Evolutionary conservation across 2,888 invertebrate genomes (phyloP).

Genomic region (Lasioglossum villosulum): DNA sequence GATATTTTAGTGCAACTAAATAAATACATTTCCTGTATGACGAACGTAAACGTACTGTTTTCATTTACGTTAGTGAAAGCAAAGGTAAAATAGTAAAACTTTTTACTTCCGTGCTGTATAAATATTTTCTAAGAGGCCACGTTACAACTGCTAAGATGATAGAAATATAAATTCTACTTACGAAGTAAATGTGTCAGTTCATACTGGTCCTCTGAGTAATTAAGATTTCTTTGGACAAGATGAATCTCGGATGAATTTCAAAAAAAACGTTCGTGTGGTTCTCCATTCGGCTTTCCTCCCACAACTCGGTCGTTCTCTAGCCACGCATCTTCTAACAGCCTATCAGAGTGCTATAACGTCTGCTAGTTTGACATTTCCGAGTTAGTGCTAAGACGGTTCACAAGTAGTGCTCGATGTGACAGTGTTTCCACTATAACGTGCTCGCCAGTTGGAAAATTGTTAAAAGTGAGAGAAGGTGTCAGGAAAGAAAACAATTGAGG

Average conservation of each 20-base stretch:
- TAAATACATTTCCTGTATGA: too few species aligned
- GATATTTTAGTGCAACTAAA: too few species aligned
- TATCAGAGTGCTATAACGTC: slow-evolving; percentile 55
- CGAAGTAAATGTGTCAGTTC: neutral
- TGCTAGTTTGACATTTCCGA: slow-evolving; percentile 73
- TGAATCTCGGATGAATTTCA: slow-evolving; percentile 42
- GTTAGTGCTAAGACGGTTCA: slow-evolving; percentile 66
- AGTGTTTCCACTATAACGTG: neutral
- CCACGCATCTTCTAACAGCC: slow-evolving; percentile 51
- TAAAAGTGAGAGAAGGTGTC: neutral
- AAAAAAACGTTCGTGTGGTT: slow-evolving; percentile 45
- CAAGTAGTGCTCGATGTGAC: slow-evolving; percentile 44
- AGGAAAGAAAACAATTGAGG: too few species aligned
- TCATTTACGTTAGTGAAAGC: neutral
- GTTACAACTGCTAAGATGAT: neutral
- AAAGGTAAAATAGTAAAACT: neutral
- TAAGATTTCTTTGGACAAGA: slow-evolving; percentile 53
- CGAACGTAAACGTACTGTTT: neutral
- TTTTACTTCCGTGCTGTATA: neutral
- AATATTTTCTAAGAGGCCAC: neutral
- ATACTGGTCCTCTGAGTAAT: slow-evolving; percentile 15
- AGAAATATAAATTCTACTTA: neutral
- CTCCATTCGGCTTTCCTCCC: slow-evolving; percentile 71
- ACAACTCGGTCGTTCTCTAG: slow-evolving; percentile 46
- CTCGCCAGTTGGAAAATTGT: neutral